Base-by-base conservation (phyloP, 2,888 invertebrate species). In the Bruchidius siliquastri region DNA sequence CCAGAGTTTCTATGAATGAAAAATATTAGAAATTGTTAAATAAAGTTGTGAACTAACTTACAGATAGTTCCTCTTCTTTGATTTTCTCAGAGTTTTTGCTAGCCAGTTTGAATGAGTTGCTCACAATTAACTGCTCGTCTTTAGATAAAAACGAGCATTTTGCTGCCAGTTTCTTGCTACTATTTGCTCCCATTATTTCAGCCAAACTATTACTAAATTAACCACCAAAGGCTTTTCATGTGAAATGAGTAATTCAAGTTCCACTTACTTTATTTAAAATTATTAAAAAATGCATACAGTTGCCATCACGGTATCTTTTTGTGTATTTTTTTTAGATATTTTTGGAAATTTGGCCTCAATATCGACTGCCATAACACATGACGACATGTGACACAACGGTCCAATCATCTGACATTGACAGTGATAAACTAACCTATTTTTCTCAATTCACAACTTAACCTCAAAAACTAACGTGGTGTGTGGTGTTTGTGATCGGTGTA, bases 41-140 rank as follows among this genome's bases (percentile, higher is more conserved):
- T 10, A 71, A 30, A n/a, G 32, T 20, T 71, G 20, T 49, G 21
- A 18, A 68, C 10, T 74, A 73, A 88, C 88, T 89, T 88, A 91
- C 91, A 86, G 90, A 90, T 84, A 92, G 88, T 84, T 91, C 91
- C 75, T 91, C 91, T 86, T 92, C 91, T 73, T 90, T 87, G 74
- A 91, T 90, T 83, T 87, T 88, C 76, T 91, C 91, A 0, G 91
- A 90, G 85, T 91, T 91, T 84, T 90, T 90, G 82, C 91, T 91
- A 72, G 90, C 91, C 2, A 90, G 86, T 73, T 89, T 86, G 85
- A 91, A 92, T 0, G 91, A 91, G 69, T 88, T 88, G 3, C 91
- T 90, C 0, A 92, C 89, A 80, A 90, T 88, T 77, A 90, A 89
- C 83, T 91, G 90, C 79, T 92, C 91, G 68, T 91, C 91, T 85